Percentiles rank a stretch among this genome's conserved stretches.
Conservation (phyloP, 2,888 invertebrate genomes). For the Branchipolynoe longqiensis region DNA sequence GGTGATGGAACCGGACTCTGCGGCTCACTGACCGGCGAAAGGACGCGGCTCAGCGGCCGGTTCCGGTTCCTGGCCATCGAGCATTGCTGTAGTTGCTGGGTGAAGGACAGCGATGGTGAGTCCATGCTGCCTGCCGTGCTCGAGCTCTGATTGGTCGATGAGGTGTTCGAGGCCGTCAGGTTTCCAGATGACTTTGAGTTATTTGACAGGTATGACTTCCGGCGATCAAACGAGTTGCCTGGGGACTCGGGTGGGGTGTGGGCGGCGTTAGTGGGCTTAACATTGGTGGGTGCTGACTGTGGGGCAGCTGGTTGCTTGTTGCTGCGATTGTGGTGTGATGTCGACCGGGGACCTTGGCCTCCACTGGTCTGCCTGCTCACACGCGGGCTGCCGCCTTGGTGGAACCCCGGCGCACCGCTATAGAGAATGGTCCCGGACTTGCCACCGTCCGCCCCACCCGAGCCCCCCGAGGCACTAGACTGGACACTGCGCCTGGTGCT, state of each 20-base stretch:
- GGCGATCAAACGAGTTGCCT: constrained; percentile 82
- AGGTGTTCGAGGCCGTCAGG: constrained; percentile 85
- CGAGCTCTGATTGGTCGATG: constrained; percentile 84
- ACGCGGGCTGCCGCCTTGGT: not conserved
- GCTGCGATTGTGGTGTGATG: not conserved
- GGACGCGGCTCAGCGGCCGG: constrained; percentile 85
- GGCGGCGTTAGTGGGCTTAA: not conserved
- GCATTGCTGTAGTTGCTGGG: constrained; percentile 94
- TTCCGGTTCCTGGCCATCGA: constrained; percentile 86
- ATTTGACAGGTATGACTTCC: constrained; percentile 81
- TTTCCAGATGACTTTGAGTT: constrained; percentile 88
- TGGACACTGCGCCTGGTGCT: constrained; percentile 46
- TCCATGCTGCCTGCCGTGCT: constrained; percentile 64
- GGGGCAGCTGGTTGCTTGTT: not conserved
- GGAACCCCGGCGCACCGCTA: constrained; percentile 53
- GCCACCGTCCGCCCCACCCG: not conserved
- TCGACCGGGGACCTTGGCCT: not conserved
- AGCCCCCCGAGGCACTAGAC: not conserved
- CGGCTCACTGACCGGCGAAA: constrained; percentile 86
- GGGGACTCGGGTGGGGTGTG: constrained; percentile 79
- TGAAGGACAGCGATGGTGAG: constrained; percentile 87
- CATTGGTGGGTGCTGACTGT: not conserved
- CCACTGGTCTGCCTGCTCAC: not conserved
- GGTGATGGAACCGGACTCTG: constrained; percentile 91
- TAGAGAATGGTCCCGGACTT: constrained; percentile 8